These are phyloP conservation scores for Dryobota labecula DNA, from an alignment of 2,888 invertebrate species.

Conservation along the genomic window DNA sequence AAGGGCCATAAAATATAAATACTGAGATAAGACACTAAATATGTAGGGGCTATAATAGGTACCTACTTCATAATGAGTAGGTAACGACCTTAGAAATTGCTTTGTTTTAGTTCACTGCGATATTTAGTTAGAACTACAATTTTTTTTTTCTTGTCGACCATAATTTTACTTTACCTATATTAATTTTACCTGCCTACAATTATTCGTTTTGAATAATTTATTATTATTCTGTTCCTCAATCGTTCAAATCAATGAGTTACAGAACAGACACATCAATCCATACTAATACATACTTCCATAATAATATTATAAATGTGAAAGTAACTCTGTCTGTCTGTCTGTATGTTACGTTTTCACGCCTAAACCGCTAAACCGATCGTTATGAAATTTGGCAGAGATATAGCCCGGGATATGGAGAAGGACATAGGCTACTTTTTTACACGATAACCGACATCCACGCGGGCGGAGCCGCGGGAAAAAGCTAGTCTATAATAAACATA, in stretches of 20 bases:
- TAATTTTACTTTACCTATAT: not conserved
- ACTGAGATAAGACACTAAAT: not conserved
- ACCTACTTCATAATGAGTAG: not conserved
- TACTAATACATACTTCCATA: too few relatives aligned
- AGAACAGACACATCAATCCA: constrained; percentile 7
- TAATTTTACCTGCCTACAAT: not conserved
- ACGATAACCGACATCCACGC: too few relatives aligned
- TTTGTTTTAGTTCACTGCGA: not conserved
- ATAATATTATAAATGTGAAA: too few relatives aligned
- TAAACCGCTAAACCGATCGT: too few relatives aligned
- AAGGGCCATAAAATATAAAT: not conserved
- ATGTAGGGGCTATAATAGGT: not conserved
- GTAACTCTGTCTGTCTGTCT: too few relatives aligned
- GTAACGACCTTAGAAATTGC: not conserved
- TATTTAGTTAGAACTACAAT: not conserved
- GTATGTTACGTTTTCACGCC: too few relatives aligned
- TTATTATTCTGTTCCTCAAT: not conserved
- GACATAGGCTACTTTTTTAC: too few relatives aligned
- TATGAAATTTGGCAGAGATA: too few relatives aligned
- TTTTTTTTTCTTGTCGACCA: not conserved
- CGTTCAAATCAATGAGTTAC: not conserved
- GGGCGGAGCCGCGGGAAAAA: too few relatives aligned
- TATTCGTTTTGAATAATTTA: not conserved
- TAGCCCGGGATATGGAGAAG: too few relatives aligned
- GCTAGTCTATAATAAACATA: not conserved